phyloP scores from a whole-genome alignment of 2,888 invertebrate species.

The Calameuta pallipes region DNA sequence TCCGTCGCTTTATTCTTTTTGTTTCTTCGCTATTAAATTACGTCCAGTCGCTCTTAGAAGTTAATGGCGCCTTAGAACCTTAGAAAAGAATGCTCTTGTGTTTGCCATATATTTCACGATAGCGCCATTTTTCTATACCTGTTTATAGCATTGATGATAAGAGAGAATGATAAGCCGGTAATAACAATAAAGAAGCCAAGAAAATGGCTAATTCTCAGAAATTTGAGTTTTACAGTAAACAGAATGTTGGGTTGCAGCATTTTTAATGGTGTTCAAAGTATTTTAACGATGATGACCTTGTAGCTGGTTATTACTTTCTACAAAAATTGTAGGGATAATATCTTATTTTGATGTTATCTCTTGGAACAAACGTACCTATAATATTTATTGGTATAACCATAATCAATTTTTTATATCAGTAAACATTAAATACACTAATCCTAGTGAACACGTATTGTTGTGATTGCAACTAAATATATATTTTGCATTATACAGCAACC shows the following conservation, averaged over 20 bases:
- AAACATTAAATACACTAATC: background rate
- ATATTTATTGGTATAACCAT: too few relatives aligned
- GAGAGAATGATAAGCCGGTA: background rate
- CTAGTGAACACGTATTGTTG: background rate
- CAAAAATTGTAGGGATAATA: too few relatives aligned
- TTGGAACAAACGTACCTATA: too few relatives aligned
- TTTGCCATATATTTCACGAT: background rate
- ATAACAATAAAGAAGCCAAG: background rate
- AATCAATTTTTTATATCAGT: background rate
- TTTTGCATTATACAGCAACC: too few relatives aligned
- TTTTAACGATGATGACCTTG: background rate
- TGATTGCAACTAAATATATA: background rate
- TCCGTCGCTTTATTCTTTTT: background rate
- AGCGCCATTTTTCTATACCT: background rate
- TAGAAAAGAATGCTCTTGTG: background rate
- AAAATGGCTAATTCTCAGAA: background rate
- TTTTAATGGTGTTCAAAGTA: background rate
- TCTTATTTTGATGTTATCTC: too few relatives aligned
- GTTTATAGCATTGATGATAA: background rate
- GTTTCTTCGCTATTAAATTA: background rate
- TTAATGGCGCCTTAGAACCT: background rate
- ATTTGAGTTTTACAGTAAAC: background rate
- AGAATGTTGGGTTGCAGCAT: background rate
- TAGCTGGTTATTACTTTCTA: background rate
- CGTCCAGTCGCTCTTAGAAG: background rate